Evolutionary conservation across 2,797 vertebrate species (phyloP), one percentile per base, ranked within the genome.

Genomic region (Macroramphosus scolopax): DNA sequence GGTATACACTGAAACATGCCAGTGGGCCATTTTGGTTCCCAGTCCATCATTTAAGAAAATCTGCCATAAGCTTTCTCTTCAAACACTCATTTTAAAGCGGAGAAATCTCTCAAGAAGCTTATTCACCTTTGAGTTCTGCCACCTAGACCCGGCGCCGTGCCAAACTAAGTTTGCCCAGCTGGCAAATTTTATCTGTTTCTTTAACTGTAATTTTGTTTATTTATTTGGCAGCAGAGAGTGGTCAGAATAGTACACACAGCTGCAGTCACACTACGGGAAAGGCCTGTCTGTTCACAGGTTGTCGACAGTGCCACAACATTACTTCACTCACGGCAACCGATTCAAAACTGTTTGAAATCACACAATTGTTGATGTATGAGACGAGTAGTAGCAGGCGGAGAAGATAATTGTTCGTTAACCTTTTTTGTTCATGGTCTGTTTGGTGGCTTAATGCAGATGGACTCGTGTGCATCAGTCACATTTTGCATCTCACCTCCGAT

Each of bases 191-290:
- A 63, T 74, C 77, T 76, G 66, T 77, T 78, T 75, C 61, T 65
- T 49, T 52, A 66, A 62, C 71, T 68, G 18, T 66, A 73, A 75
- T 76, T 71, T 41, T 76, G 56, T 68, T 78, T 73, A 70, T 76
- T 70, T 75, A 51, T 68, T 78, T 77, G 55, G 61, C 47, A 63
- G 58, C 51, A 51, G 68, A 64, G 34, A 58, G 63, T 68, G 53
- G 41, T 46, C 35, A 22, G 45, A 29, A 64, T 45, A 51, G 72
- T 60, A 74, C 69, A 84, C 79, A 83, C 78, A 87, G 83, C 78
- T 87, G 75, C 66, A 66, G 62, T 39, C 50, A 62, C 74, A 72
- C 69, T 43, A 14, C 25, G 17, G 58, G 34, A 57, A 58, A n/a
- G 35, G 17, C 28, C 16, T 39, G 31, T 58, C 3, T 33, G 29